phyloP scores from a whole-genome alignment of 2,113 vertebrate genomes.

The Ellobius talpinus region DNA sequence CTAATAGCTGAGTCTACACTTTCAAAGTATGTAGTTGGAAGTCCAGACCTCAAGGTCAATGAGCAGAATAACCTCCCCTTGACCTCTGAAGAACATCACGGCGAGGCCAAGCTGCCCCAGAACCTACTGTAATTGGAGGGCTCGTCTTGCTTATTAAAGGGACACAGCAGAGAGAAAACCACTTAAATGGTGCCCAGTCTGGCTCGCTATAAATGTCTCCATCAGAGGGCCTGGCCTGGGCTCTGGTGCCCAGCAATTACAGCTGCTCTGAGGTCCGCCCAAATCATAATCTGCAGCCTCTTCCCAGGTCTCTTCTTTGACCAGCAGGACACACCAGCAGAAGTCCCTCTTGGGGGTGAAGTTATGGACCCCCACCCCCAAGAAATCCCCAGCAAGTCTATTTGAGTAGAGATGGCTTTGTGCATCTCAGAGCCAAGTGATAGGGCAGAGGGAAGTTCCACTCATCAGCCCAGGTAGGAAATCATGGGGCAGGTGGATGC shows the following conservation, averaged over 20 bases:
- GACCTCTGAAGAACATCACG: constrained; percentile 63
- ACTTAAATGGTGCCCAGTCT: constrained; percentile 77
- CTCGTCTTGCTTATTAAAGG: constrained; percentile 81
- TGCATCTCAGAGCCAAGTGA: rapidly evolving
- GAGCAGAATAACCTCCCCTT: constrained; percentile 62
- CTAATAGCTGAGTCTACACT: constrained; percentile 63
- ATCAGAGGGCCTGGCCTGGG: constrained; percentile 49
- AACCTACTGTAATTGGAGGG: constrained; percentile 81
- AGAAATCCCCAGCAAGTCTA: background rate
- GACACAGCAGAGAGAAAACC: constrained; percentile 80
- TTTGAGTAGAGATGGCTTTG: background rate
- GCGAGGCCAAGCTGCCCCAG: constrained; percentile 69
- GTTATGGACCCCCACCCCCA: background rate
- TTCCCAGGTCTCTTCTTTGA: constrained; percentile 36
- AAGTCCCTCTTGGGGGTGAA: background rate
- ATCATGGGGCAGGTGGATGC: rapidly evolving
- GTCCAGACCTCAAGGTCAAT: constrained; percentile 65
- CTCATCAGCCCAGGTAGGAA: background rate
- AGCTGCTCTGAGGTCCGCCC: constrained; percentile 56
- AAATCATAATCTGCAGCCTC: constrained; percentile 29
- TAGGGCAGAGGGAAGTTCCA: rapidly evolving
- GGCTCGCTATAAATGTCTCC: constrained; percentile 74
- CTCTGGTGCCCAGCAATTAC: constrained; percentile 75
- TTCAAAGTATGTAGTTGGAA: constrained; percentile 67
- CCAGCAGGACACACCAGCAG: constrained; percentile 39